Evolutionary conservation across 2,113 vertebrate genomes (phyloP).

Genomic region (Arenaria interpres): DNA sequence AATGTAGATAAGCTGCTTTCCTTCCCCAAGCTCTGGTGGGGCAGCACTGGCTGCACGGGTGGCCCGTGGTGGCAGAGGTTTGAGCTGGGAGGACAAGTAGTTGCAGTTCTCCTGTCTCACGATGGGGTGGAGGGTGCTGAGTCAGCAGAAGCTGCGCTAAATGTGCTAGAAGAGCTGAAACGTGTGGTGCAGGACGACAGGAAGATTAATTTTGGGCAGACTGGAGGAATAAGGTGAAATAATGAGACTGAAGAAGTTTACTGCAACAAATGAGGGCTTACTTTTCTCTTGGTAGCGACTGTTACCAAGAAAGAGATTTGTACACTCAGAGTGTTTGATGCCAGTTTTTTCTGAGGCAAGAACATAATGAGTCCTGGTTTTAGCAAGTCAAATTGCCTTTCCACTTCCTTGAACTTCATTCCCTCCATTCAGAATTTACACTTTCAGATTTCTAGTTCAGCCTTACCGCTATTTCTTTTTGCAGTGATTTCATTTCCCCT

Average conservation of each 20-base stretch:
- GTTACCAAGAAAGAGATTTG: not conserved
- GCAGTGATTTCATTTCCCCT: not conserved
- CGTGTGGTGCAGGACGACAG: not conserved
- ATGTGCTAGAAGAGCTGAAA: not conserved
- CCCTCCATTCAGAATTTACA: not conserved
- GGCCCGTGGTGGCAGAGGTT: not conserved
- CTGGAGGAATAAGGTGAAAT: not conserved
- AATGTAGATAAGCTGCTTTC: not conserved
- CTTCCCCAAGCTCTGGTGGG: accelerated
- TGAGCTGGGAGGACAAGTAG: not conserved
- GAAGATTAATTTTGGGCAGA: not conserved
- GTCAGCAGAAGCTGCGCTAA: not conserved
- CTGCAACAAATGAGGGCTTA: not conserved
- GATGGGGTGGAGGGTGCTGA: not conserved
- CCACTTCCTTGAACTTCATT: not conserved
- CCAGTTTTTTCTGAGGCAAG: not conserved
- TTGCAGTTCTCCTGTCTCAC: not conserved
- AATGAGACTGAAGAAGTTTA: not conserved
- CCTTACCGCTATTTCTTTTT: not conserved
- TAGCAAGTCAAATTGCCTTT: not conserved
- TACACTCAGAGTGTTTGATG: not conserved
- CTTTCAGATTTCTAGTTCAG: not conserved
- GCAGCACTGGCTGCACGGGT: accelerated
- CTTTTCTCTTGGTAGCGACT: not conserved
- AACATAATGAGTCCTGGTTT: not conserved